phyloP scores from a whole-genome alignment of 2,888 invertebrate species.

The Tiliacea aurago region DNA sequence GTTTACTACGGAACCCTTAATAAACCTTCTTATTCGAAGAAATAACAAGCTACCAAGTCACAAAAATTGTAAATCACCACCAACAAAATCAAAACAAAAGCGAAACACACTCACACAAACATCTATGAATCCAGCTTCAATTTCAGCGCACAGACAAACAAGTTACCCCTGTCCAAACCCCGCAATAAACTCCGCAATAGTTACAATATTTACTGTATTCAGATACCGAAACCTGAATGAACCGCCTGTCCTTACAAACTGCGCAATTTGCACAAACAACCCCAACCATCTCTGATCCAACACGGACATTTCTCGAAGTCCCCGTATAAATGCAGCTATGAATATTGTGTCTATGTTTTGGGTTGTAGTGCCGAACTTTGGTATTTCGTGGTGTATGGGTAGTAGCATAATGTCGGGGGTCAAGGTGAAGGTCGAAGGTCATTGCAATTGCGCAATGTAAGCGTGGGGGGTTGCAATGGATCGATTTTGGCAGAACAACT shows the following conservation, averaged over 20 bases:
- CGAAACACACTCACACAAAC: background rate
- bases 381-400: slow-evolving; percentile 72
- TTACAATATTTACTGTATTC: slow-evolving; percentile 48
- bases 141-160: slow-evolving; percentile 26
- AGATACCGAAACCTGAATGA: slow-evolving; percentile 50
- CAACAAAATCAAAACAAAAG: background rate
- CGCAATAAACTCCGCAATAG: slow-evolving; percentile 20
- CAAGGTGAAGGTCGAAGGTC: slow-evolving; percentile 77
- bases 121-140: slow-evolving; percentile 11
- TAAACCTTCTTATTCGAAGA: background rate
- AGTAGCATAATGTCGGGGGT: slow-evolving; percentile 64
- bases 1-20: too few relatives aligned
- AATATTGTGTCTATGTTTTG: slow-evolving; percentile 33
- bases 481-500: slow-evolving; percentile 61
- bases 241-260: slow-evolving; percentile 29
- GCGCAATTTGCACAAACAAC: slow-evolving; percentile 4
- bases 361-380: slow-evolving; percentile 70
- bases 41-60: background rate
- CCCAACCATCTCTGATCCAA: slow-evolving; percentile 40
- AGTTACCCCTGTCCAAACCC: slow-evolving; percentile 13
- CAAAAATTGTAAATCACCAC: background rate
- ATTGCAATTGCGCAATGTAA: slow-evolving; percentile 77
- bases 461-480: slow-evolving; percentile 53
- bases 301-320: slow-evolving; percentile 8
- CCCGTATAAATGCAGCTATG: slow-evolving; percentile 27